Percentiles rank a stretch among this genome's conserved stretches.
Evolutionary conservation across 2,888 invertebrate species (phyloP).

Genomic region (Furcula furcula): DNA sequence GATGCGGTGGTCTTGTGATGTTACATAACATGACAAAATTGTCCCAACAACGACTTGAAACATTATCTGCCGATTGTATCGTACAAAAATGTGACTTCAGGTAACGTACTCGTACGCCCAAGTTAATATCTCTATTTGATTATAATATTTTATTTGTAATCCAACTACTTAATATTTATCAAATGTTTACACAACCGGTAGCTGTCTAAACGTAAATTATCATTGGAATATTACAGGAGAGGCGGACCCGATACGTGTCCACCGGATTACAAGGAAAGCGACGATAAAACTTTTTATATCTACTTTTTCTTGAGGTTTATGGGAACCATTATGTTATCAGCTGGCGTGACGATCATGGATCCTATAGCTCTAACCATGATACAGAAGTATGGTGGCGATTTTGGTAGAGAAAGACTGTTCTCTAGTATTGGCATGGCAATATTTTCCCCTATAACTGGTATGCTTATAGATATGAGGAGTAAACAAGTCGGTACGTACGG

Average conservation of each 20-base stretch:
- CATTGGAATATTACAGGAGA: constrained; percentile 73
- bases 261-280: constrained; percentile 89
- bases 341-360: constrained; percentile 94
- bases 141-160: constrained; percentile 39
- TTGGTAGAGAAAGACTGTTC: constrained; percentile 90
- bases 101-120: constrained; percentile 34
- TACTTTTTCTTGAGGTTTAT: constrained; percentile 91
- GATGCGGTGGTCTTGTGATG: constrained; percentile 88
- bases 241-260: constrained; percentile 90
- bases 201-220: constrained; percentile 42
- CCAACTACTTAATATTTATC: constrained; percentile 43
- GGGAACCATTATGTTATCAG: constrained; percentile 90
- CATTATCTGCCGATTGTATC: constrained; percentile 86
- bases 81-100: constrained; percentile 89
- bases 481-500: constrained; percentile 76
- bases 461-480: constrained; percentile 88
- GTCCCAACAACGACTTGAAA: constrained; percentile 80
- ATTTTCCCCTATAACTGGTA: constrained; percentile 90
- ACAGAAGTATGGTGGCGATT: constrained; percentile 91
- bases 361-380: constrained; percentile 93
- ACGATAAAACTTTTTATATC: constrained; percentile 90
- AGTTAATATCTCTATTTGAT: constrained; percentile 28
- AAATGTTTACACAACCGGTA: constrained; percentile 38
- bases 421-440: constrained; percentile 92
- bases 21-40: constrained; percentile 84